These are phyloP conservation scores for Xylota sylvarum DNA, from an alignment of 2,888 invertebrate species.

Conservation along the genomic window DNA sequence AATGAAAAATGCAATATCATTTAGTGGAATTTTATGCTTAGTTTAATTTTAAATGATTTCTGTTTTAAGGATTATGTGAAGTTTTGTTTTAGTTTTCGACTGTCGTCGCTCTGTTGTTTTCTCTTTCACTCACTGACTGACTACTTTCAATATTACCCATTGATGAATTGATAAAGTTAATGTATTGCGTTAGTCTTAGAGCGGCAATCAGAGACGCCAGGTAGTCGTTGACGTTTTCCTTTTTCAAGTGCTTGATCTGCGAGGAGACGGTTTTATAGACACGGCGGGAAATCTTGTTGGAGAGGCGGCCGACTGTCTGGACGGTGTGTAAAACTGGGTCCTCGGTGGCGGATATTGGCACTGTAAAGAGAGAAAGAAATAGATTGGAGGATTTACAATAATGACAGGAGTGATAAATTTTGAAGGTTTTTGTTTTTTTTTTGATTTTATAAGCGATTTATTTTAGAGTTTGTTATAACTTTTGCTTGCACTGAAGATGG, in stretches of 20 bases:
- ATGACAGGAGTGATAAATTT: neutral
- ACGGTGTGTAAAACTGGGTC: conserved; percentile 90
- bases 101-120: conserved; percentile 36
- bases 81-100: conserved; percentile 50
- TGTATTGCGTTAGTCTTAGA: conserved; percentile 85
- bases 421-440: neutral
- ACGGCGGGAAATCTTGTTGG: conserved; percentile 89
- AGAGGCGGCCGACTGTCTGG: conserved; percentile 90
- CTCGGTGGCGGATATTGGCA: conserved; percentile 86
- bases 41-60: conserved; percentile 47
- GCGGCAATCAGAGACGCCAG: conserved; percentile 85
- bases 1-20: conserved; percentile 73
- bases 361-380: conserved; percentile 83
- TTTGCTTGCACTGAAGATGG: neutral
- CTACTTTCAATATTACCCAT: conserved; percentile 82
- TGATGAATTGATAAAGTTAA: conserved; percentile 85
- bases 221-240: conserved; percentile 85
- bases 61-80: conserved; percentile 18
- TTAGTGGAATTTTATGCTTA: conserved; percentile 70
- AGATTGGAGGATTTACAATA: conserved; percentile 28
- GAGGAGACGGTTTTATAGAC: conserved; percentile 89
- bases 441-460: neutral
- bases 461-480: neutral
- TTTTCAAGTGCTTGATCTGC: conserved; percentile 86
- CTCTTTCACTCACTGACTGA: conserved; percentile 44